Conservation (phyloP, 2,888 invertebrate genomes). For the Ferrisia virgata region DNA sequence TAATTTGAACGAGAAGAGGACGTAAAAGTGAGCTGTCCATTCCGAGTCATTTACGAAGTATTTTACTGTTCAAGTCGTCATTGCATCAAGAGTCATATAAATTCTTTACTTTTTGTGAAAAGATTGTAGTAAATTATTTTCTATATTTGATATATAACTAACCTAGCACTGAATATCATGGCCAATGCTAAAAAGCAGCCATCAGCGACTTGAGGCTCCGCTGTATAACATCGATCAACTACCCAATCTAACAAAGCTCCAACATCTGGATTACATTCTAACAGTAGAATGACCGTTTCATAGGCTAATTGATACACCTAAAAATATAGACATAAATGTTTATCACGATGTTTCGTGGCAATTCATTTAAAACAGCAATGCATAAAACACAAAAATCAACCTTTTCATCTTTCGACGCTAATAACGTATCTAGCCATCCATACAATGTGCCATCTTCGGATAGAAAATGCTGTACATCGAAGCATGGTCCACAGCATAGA, state of each 20-base stretch:
- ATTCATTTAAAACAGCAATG: background rate
- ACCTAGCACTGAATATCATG: constrained; percentile 94
- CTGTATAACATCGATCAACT: constrained; percentile 95
- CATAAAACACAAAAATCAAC: too few species aligned
- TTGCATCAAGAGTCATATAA: too few species aligned
- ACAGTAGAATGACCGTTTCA: constrained; percentile 85
- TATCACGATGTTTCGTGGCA: background rate
- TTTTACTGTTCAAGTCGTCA: too few species aligned
- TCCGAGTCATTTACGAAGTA: too few species aligned
- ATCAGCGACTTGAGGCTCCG: constrained; percentile 84
- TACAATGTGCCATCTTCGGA: constrained; percentile 89
- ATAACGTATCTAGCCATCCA: constrained; percentile 87
- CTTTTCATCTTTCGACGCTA: constrained; percentile 83
- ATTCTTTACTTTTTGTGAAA: too few species aligned
- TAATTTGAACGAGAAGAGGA: too few species aligned
- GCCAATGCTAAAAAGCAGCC: constrained; percentile 95
- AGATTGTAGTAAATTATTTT: too few species aligned
- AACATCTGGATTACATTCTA: constrained; percentile 93
- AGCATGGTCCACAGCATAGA: constrained; percentile 92
- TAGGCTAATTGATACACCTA: constrained; percentile 87
- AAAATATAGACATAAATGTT: background rate
- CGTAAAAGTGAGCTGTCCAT: too few species aligned
- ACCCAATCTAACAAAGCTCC: constrained; percentile 94
- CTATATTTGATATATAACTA: constrained; percentile 50
- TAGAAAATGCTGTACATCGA: constrained; percentile 75